Conservation (phyloP, 2,797 vertebrate genomes). For the Holocentrus rufus region DNA sequence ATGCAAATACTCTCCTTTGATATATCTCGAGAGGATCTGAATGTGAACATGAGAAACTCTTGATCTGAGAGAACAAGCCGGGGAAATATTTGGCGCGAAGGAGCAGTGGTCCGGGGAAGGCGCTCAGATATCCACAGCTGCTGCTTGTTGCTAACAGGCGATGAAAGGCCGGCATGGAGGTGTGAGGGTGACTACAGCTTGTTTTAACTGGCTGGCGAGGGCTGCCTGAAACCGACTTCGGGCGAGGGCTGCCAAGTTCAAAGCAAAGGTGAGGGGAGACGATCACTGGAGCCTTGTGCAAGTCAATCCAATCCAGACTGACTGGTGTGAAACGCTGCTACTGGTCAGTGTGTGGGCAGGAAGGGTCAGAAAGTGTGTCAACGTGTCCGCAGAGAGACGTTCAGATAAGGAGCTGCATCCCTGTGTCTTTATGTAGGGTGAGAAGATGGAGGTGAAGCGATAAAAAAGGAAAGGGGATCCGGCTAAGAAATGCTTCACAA, state of each 20-base stretch:
- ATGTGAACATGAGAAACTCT: background rate
- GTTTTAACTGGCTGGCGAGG: conserved; percentile 33
- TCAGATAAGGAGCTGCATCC: conserved; percentile 14
- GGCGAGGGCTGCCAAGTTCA: conserved; percentile 21
- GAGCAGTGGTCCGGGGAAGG: background rate
- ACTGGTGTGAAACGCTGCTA: conserved; percentile 14
- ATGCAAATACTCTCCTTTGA: background rate
- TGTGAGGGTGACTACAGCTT: conserved; percentile 50
- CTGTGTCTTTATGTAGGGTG: background rate
- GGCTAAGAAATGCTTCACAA: background rate
- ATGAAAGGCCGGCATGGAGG: conserved; percentile 43
- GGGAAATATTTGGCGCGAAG: background rate
- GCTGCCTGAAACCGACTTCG: conserved; percentile 36
- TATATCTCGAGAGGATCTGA: background rate
- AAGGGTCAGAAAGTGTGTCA: conserved; percentile 25
- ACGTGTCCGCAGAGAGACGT: background rate
- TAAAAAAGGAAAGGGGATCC: background rate
- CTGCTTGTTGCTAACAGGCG: conserved; percentile 34
- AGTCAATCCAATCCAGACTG: conserved; percentile 48
- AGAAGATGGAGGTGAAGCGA: conserved; percentile 6
- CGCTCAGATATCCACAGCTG: background rate
- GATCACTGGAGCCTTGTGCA: conserved; percentile 21
- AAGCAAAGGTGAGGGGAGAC: conserved; percentile 35
- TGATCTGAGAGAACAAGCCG: background rate
- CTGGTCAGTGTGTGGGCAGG: conserved; percentile 50